Evolutionary conservation across 2,797 vertebrate genomes (phyloP).

Genomic region (Borostomias antarcticus): DNA sequence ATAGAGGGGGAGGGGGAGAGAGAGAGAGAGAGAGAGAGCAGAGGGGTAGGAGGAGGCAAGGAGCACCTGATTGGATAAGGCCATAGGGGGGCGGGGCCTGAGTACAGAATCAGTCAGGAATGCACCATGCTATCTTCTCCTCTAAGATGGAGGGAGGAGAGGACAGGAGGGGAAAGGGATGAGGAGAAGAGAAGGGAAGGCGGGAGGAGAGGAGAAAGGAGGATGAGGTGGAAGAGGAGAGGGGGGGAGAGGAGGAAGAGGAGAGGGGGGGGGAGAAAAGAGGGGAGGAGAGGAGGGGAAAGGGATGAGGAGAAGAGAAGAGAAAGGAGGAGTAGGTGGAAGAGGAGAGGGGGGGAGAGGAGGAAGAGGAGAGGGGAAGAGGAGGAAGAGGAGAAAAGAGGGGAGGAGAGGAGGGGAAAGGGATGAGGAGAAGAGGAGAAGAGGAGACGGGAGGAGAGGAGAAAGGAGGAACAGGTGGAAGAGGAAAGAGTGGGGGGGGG

Average conservation of each 20-base stretch:
- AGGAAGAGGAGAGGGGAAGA: neutral
- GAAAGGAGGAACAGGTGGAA: conserved; percentile 43
- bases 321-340: conserved; percentile 37
- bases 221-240: conserved; percentile 34
- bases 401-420: conserved; percentile 20
- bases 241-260: conserved; percentile 24
- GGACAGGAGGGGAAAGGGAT: conserved; percentile 41
- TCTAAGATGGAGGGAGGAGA: conserved; percentile 58
- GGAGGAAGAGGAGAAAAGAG: conserved; percentile 17
- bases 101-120: conserved; percentile 74
- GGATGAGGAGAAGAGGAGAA: conserved; percentile 29
- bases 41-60: conserved; percentile 30
- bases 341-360: conserved; percentile 43
- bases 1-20: conserved; percentile 55
- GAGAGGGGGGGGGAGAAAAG: conserved; percentile 53
- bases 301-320: conserved; percentile 38
- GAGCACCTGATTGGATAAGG: conserved; percentile 58
- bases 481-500: conserved; percentile 24
- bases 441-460: conserved; percentile 43
- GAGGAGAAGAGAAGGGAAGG: conserved; percentile 5
- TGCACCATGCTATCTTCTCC: conserved; percentile 82
- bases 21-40: conserved; percentile 16
- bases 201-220: conserved; percentile 26
- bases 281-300: conserved; percentile 22
- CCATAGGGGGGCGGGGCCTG: conserved; percentile 55